phyloP scores from a whole-genome alignment of 2,888 invertebrate genomes.

The Tachina fera region DNA sequence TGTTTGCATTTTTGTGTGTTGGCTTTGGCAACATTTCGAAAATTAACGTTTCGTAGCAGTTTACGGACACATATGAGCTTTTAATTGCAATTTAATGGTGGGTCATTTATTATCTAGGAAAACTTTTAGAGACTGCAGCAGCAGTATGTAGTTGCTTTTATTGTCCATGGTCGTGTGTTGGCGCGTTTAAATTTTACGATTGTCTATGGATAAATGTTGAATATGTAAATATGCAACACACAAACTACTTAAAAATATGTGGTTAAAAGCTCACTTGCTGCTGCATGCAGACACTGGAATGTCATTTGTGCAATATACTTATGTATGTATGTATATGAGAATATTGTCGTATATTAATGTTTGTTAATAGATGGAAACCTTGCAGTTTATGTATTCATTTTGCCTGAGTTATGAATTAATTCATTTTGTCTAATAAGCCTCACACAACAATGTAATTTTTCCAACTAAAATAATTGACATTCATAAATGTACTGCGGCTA shows the following conservation, averaged over 20 bases:
- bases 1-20: slow-evolving; percentile 45
- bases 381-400: background rate
- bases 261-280: background rate
- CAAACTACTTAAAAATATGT: slow-evolving; percentile 30
- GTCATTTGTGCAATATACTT: slow-evolving; percentile 29
- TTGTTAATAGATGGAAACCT: slow-evolving; percentile 1
- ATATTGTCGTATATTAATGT: slow-evolving; percentile 18
- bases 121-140: slow-evolving; percentile 64
- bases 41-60: slow-evolving; percentile 72
- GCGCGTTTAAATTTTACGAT: slow-evolving; percentile 55
- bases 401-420: no score
- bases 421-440: no score
- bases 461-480: background rate
- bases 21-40: slow-evolving; percentile 58
- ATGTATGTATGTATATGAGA: no score
- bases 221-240: slow-evolving; percentile 29
- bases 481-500: background rate
- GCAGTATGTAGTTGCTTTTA: slow-evolving; percentile 15
- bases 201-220: slow-evolving; percentile 27
- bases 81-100: slow-evolving; percentile 82
- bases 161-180: slow-evolving; percentile 38
- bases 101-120: slow-evolving; percentile 80
- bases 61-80: slow-evolving; percentile 81
- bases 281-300: slow-evolving; percentile 6
- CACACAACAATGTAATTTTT: no score